Evolutionary conservation across 2,888 invertebrate genomes (phyloP).

Genomic region (Colostygia pectinataria): DNA sequence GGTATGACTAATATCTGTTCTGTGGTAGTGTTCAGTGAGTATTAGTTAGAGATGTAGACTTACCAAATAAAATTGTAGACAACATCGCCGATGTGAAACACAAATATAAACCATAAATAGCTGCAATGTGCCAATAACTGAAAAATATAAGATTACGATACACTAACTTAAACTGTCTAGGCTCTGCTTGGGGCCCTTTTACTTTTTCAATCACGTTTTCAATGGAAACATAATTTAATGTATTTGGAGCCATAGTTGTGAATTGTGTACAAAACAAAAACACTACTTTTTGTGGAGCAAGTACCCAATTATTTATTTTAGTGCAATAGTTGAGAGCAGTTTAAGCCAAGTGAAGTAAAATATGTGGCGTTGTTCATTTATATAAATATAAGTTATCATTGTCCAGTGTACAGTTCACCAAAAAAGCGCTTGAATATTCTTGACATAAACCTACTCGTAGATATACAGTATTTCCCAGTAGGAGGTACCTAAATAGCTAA

Average conservation of each 20-base stretch:
- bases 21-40: too few species aligned
- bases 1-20: too few species aligned
- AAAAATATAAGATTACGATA: conserved; percentile 46
- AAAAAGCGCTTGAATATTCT: too few species aligned
- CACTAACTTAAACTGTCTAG: conserved; percentile 43
- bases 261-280: background rate
- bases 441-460: too few species aligned
- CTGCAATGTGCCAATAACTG: conserved; percentile 48
- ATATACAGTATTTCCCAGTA: too few species aligned
- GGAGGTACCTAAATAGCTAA: too few species aligned
- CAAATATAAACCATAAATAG: conserved; percentile 48
- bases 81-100: conserved; percentile 50
- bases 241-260: conserved; percentile 4
- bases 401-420: too few species aligned
- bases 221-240: background rate
- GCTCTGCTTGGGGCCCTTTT: conserved; percentile 29
- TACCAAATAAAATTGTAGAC: conserved; percentile 45
- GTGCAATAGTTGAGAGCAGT: too few species aligned
- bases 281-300: background rate
- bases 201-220: conserved; percentile 24
- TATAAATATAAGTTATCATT: too few species aligned
- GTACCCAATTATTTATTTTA: background rate
- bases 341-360: too few species aligned
- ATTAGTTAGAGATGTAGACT: conserved; percentile 35
- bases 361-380: too few species aligned